A percentile compares a stretch with the other conserved stretches of the same genome.
Conservation (phyloP, 2,113 vertebrate genomes). For the Chelonoidis abingdonii region DNA sequence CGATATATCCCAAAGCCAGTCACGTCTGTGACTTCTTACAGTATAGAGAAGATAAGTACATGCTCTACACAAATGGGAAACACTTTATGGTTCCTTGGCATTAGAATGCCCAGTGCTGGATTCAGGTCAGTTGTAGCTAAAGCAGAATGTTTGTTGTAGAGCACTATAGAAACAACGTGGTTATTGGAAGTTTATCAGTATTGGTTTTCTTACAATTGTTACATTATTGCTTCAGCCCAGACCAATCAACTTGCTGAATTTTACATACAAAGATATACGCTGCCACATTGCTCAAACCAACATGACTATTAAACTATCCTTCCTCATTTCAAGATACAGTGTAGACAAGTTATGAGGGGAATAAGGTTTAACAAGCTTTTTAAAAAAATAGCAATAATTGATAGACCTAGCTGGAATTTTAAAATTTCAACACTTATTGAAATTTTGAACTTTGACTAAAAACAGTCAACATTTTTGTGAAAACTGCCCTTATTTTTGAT, state of each 20-base stretch:
- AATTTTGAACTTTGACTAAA: not conserved
- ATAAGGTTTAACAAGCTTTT: not conserved
- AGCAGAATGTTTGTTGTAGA: rapidly evolving
- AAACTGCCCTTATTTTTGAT: not conserved
- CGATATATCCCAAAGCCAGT: not conserved
- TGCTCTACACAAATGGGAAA: not conserved
- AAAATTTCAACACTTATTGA: not conserved
- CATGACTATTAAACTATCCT: not conserved
- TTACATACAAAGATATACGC: rapidly evolving
- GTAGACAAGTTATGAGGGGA: not conserved
- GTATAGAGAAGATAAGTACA: rapidly evolving
- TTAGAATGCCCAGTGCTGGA: not conserved
- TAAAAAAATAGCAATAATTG: not conserved
- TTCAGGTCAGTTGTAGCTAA: not conserved
- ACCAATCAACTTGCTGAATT: not conserved
- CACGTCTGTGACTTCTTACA: not conserved
- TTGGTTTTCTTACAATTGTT: not conserved
- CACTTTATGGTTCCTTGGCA: not conserved
- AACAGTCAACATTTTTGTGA: not conserved
- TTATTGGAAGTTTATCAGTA: rapidly evolving
- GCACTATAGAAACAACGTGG: not conserved
- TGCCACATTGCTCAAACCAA: rapidly evolving
- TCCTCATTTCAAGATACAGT: not conserved
- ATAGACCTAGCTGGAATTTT: not conserved
- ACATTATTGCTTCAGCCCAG: not conserved